These are phyloP conservation scores for Caenorhabditis sulstoni DNA, from an alignment of 2,888 invertebrate species.

Conservation along the genomic window DNA sequence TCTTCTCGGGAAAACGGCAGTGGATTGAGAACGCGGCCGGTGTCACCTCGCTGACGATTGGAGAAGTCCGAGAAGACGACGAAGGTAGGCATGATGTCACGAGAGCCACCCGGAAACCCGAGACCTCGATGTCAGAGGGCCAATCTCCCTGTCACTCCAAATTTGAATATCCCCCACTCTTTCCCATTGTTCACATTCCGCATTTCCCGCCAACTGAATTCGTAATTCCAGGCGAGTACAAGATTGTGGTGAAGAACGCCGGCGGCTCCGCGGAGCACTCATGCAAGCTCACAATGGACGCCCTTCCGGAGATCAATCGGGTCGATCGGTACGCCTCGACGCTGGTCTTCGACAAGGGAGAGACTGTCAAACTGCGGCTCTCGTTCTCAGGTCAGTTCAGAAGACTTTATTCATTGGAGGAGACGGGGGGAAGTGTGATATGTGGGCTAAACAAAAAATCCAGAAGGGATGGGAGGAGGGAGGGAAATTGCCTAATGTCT, in stretches of 20 bases:
- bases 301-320: conserved; percentile 69
- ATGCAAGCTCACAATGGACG: conserved; percentile 69
- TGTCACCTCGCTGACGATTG: conserved; percentile 64
- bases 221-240: conserved; percentile 52
- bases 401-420: no score
- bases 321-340: conserved; percentile 72
- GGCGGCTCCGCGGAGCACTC: conserved; percentile 63
- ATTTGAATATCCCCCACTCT: conserved; percentile 31
- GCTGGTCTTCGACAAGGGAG: conserved; percentile 72
- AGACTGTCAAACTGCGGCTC: conserved; percentile 71
- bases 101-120: conserved; percentile 28
- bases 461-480: conserved; percentile 5
- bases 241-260: conserved; percentile 55
- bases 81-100: conserved; percentile 66
- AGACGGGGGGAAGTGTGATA: conserved; percentile 21
- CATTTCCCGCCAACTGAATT: no score
- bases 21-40: conserved; percentile 69
- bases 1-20: conserved; percentile 73
- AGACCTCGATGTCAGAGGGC: conserved; percentile 19
- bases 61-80: conserved; percentile 75
- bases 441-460: conserved; percentile 30
- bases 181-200: no score
- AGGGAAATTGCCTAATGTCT: neutral
- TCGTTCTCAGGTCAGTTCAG: conserved; percentile 68
- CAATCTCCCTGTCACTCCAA: conserved; percentile 28